phyloP scores from a whole-genome alignment of 2,888 invertebrate species.

The Aethes cnicana region DNA sequence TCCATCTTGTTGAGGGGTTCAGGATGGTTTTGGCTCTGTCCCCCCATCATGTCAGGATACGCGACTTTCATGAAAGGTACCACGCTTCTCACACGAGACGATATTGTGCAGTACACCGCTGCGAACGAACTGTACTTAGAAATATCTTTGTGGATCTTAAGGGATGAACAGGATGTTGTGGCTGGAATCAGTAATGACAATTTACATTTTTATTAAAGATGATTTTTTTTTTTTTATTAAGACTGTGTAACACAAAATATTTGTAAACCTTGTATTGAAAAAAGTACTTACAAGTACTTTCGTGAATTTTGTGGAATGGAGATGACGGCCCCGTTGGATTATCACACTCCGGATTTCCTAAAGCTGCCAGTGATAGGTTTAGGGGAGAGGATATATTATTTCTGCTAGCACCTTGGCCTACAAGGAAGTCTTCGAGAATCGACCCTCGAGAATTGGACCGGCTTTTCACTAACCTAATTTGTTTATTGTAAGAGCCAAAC shows the following conservation, averaged over 20 bases:
- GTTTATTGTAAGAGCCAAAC: constrained; percentile 76
- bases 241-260: too few species aligned
- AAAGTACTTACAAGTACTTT: constrained; percentile 64
- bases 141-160: constrained; percentile 75
- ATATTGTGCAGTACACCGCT: constrained; percentile 77
- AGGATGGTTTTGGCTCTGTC: constrained; percentile 74
- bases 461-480: constrained; percentile 69
- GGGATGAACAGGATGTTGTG: constrained; percentile 63
- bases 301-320: constrained; percentile 62
- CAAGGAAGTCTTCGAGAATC: constrained; percentile 67
- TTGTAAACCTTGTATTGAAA: too few species aligned
- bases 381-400: constrained; percentile 46
- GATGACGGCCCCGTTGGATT: constrained; percentile 44
- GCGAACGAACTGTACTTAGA: constrained; percentile 61
- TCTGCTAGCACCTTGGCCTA: constrained; percentile 49
- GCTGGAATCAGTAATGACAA: too few species aligned
- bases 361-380: constrained; percentile 53
- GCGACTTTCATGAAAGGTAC: constrained; percentile 88
- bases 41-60: constrained; percentile 87
- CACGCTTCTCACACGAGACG: constrained; percentile 83
- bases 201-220: too few species aligned
- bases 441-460: constrained; percentile 75
- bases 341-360: constrained; percentile 61
- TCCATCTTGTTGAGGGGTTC: constrained; percentile 84
- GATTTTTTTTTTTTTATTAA: too few species aligned